Conservation (phyloP, 2,888 invertebrate species). For the Melanostoma scalare region DNA sequence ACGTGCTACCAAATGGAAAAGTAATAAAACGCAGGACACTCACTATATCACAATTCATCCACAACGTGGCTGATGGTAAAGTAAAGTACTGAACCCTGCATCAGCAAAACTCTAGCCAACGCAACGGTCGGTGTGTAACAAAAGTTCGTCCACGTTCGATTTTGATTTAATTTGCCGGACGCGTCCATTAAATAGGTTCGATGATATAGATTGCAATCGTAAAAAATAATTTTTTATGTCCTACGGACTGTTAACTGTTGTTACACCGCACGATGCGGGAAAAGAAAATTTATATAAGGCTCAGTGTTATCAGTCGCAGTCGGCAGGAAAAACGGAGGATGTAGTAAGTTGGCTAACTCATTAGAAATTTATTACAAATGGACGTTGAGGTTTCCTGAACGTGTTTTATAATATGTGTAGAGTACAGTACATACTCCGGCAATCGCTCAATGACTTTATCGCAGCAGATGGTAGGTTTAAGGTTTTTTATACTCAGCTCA, state of each 20-base stretch:
- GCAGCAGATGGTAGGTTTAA: too few species aligned
- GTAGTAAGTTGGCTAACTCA: conserved; percentile 38
- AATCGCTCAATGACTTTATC: too few species aligned
- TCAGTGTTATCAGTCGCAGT: conserved; percentile 48
- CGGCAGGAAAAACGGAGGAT: conserved; percentile 4
- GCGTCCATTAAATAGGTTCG: conserved; percentile 65
- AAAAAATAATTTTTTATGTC: conserved; percentile 50
- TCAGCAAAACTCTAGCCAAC: conserved; percentile 28
- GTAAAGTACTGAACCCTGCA: neutral
- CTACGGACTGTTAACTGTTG: neutral
- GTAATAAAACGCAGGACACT: conserved; percentile 58
- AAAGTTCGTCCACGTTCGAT: conserved; percentile 52
- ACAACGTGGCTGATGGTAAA: neutral
- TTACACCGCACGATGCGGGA: neutral
- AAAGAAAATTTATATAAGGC: conserved; percentile 18
- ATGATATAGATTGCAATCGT: conserved; percentile 55
- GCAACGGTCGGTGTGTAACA: neutral
- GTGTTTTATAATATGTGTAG: conserved; percentile 11
- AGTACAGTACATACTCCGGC: too few species aligned
- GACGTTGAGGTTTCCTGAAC: conserved; percentile 3
- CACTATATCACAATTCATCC: conserved; percentile 14
- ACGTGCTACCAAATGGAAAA: conserved; percentile 63
- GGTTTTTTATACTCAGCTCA: too few species aligned
- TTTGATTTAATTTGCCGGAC: conserved; percentile 69
- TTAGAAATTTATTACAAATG: conserved; percentile 66